Conservation (phyloP, 2,888 invertebrate genomes). For the Plebejus argus region DNA sequence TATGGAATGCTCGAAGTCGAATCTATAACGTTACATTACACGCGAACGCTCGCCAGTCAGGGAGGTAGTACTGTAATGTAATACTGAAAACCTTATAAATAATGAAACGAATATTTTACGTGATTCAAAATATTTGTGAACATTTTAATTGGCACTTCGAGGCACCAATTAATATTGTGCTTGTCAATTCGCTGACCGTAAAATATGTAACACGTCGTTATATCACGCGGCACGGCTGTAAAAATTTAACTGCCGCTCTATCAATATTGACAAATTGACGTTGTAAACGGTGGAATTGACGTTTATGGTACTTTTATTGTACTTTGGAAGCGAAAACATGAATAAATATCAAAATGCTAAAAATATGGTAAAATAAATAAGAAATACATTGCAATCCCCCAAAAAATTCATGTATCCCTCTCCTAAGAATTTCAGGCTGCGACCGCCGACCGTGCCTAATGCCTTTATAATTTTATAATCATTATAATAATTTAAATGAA, state of each 20-base stretch:
- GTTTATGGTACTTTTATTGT: not conserved
- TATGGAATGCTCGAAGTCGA: too few species aligned
- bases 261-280: not conserved
- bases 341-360: too few species aligned
- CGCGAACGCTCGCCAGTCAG: too few species aligned
- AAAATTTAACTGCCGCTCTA: not conserved
- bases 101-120: not conserved
- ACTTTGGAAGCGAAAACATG: too few species aligned
- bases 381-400: too few species aligned
- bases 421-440: too few species aligned
- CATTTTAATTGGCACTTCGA: not conserved
- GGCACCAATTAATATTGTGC: not conserved
- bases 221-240: not conserved
- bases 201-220: not conserved
- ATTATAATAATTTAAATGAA: too few species aligned
- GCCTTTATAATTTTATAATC: too few species aligned
- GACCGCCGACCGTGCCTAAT: too few species aligned
- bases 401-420: too few species aligned
- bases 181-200: not conserved
- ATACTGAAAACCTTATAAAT: not conserved
- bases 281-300: not conserved
- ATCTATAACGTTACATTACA: too few species aligned
- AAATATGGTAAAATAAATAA: too few species aligned
- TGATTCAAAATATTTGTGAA: not conserved
- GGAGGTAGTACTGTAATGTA: fast-evolving